These are phyloP conservation scores for Melospiza melodia DNA, from an alignment of 2,113 vertebrate genomes.

Conservation along the genomic window DNA sequence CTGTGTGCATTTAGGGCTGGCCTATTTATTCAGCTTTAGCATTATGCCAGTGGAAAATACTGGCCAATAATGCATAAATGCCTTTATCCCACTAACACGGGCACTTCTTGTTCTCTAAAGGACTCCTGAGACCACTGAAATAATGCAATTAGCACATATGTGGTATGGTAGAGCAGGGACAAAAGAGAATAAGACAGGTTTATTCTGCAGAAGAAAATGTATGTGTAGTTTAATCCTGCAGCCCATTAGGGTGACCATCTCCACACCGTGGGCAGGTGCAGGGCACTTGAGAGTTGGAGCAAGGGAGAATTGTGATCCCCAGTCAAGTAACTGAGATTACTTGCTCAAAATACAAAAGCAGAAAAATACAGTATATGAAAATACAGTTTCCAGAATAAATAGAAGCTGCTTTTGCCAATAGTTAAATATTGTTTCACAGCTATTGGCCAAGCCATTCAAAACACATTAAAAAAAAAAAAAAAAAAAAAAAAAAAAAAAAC, in stretches of 20 bases:
- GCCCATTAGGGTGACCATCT: neutral
- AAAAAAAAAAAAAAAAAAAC: neutral
- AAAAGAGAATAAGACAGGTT: constrained; percentile 40
- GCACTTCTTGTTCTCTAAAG: constrained; percentile 29
- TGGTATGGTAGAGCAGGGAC: constrained; percentile 20
- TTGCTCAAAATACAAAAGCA: neutral
- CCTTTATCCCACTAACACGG: neutral
- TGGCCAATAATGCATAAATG: constrained; percentile 48
- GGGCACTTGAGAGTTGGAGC: neutral
- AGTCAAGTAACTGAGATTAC: neutral
- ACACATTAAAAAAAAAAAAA: neutral
- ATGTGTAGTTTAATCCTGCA: constrained; percentile 37
- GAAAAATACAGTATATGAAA: neutral
- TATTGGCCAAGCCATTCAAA: neutral
- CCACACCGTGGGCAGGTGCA: neutral
- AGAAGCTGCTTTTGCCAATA: neutral
- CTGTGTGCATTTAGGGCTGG: neutral
- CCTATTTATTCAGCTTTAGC: constrained; percentile 42
- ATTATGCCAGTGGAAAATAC: neutral
- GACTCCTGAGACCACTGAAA: constrained; percentile 47
- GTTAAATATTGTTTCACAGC: neutral
- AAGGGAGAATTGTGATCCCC: neutral
- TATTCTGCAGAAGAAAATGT: constrained; percentile 51
- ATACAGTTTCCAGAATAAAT: constrained; percentile 24
- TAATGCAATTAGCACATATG: constrained; percentile 53